Evolutionary conservation across 2,888 invertebrate genomes (phyloP), one percentile per base, ranked within the genome.

Genomic region (Anoplius nigerrimus): DNA sequence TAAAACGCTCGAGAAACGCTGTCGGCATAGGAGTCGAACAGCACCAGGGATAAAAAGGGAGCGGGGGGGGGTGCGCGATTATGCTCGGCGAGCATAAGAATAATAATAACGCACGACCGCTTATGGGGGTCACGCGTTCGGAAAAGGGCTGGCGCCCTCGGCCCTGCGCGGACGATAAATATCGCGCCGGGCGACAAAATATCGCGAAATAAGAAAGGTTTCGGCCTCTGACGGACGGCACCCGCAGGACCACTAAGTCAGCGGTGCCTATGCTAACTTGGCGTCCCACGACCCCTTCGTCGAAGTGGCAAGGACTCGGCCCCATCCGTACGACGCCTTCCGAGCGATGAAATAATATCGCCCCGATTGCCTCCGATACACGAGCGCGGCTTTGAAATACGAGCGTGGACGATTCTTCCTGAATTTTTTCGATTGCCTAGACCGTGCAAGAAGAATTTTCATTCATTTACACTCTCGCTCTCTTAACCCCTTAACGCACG

Each of bases 241-340:
- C 88, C 88, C 88, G 65, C 76, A 88, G 88, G 88, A 86, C 80
- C 81, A 87, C 86, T 88, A 88, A 88, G 88, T 88, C 88, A 88
- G 79, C 74, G 77, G 54, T 8, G 67, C 78, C 84, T 86, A 88
- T 87, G 85, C 87, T 86, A 87, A 87, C 86, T 85, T 78, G 73
- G 73, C 69, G 60, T 53, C 72, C 27, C 16, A 62, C 66, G 52
- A 66, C 66, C 21, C 57, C 24, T 56, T 56, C 55, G 18, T 8
- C 34, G 11, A 11, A 6, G 34, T 34, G 11, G 4, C 1, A 11
- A 6, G 34, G 11, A 34, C 27, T 21, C 45, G 51, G 45, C 55
- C 43, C 72, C 70, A 74, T 64, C 56, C 71, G 56, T 64, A 73
- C 75, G 27, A 62, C 20, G 71, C 78, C 70, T 78, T 72, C 79